These are phyloP conservation scores for Rhinolophus sinicus DNA, from an alignment of 2,113 vertebrate species.

Conservation along the genomic window DNA sequence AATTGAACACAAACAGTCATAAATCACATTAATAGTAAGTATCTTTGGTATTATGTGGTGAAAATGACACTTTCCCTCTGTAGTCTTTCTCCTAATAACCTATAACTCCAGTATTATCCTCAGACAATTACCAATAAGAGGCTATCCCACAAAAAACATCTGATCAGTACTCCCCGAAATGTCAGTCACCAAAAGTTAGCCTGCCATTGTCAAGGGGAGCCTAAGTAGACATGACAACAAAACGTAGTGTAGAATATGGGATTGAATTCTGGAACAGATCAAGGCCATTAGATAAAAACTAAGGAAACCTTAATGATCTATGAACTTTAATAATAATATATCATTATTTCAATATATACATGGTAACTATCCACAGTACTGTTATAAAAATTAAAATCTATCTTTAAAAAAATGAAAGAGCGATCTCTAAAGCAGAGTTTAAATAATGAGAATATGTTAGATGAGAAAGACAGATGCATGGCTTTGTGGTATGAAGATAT, in stretches of 20 bases:
- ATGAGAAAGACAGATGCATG: neutral
- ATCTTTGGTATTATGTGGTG: neutral
- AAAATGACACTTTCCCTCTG: neutral
- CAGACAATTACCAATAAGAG: neutral
- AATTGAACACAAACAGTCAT: neutral
- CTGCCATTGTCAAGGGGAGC: rapidly evolving
- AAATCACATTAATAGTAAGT: neutral
- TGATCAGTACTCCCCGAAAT: neutral
- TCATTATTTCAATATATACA: neutral
- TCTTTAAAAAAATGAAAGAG: neutral
- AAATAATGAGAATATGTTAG: neutral
- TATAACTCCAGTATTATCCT: neutral
- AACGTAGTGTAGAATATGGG: neutral
- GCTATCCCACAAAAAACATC: neutral
- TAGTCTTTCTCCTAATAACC: neutral
- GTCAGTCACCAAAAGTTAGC: neutral
- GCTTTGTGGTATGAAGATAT: neutral
- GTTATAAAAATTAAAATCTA: neutral
- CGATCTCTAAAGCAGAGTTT: neutral
- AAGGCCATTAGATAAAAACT: neutral
- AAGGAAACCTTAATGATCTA: neutral
- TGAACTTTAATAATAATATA: neutral
- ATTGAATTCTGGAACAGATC: neutral
- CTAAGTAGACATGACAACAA: neutral
- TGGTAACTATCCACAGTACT: neutral